Percentiles rank a stretch among this genome's conserved stretches.
These are phyloP conservation scores for Haliaeetus leucogaster DNA, from an alignment of 2,113 vertebrate genomes.

Conservation along the genomic window DNA sequence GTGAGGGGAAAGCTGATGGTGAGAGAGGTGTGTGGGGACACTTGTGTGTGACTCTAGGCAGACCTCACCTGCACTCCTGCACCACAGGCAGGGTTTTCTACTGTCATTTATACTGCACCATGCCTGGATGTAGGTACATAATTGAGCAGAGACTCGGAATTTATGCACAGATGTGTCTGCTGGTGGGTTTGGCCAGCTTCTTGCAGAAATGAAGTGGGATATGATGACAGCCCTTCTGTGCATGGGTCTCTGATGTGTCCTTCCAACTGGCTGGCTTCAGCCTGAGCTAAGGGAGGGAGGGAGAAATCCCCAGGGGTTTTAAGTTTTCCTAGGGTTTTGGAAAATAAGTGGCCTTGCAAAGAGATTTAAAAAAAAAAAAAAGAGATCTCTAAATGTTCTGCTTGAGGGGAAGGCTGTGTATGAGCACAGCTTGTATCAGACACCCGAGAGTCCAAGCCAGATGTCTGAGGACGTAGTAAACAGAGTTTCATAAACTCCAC, in stretches of 20 bases:
- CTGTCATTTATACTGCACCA: accelerated
- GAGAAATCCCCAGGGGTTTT: not conserved
- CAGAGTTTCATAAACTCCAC: not conserved
- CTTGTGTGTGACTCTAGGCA: not conserved
- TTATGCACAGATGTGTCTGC: not conserved
- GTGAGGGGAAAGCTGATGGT: not conserved
- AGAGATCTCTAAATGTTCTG: not conserved
- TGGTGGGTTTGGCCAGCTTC: not conserved
- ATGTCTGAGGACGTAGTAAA: not conserved
- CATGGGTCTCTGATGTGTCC: not conserved
- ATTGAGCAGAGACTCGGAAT: not conserved
- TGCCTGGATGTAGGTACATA: no score
- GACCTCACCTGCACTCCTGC: not conserved
- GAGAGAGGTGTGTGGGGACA: not conserved
- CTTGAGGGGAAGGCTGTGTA: not conserved
- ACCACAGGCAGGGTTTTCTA: not conserved
- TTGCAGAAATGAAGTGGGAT: not conserved
- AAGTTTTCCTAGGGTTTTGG: not conserved
- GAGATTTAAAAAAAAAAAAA: not conserved
- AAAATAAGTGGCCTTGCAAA: not conserved
- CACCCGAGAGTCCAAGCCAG: not conserved
- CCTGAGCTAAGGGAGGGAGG: not conserved
- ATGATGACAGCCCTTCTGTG: not conserved
- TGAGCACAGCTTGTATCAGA: not conserved
- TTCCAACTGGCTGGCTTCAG: not conserved